A percentile compares a stretch with the other conserved stretches of the same genome.
Evolutionary conservation across 1,140 invertebrate genomes (phyloP).

Genomic region (Bombus soroeensis): DNA sequence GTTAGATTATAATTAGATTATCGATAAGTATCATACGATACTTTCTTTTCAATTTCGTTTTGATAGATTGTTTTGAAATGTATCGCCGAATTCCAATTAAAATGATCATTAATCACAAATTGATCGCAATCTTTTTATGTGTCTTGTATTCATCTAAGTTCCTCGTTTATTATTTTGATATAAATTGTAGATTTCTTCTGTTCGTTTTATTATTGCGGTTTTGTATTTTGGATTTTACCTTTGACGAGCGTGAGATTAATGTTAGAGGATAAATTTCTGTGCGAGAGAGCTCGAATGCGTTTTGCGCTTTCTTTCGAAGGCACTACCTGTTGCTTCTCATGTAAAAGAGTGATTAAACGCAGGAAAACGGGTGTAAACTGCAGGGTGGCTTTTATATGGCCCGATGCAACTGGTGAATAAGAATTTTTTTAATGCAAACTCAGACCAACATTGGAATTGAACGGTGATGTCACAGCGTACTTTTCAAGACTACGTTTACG

Average conservation of each 20-base stretch:
- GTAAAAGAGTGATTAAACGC: slow-evolving; percentile 50
- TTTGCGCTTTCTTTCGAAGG: slow-evolving; percentile 44
- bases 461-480: neutral
- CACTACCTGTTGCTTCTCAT: slow-evolving; percentile 45
- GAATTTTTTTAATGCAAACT: neutral
- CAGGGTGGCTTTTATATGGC: slow-evolving; percentile 2
- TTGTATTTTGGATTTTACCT: neutral
- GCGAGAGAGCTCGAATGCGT: slow-evolving; percentile 3
- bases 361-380: slow-evolving; percentile 26
- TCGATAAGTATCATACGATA: too few relatives aligned
- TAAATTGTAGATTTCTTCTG: neutral
- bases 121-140: too few relatives aligned
- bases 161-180: neutral
- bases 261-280: neutral
- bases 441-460: neutral
- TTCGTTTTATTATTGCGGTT: neutral
- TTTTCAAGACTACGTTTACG: neutral
- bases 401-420: neutral
- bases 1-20: too few relatives aligned
- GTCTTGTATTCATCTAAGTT: too few relatives aligned
- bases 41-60: too few relatives aligned
- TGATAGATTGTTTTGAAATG: neutral
- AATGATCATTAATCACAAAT: too few relatives aligned
- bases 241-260: neutral
- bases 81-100: neutral